A percentile compares a stretch with the other conserved stretches of the same genome.
Conservation (phyloP, 2,888 invertebrate species). For the Acheta domesticus region DNA sequence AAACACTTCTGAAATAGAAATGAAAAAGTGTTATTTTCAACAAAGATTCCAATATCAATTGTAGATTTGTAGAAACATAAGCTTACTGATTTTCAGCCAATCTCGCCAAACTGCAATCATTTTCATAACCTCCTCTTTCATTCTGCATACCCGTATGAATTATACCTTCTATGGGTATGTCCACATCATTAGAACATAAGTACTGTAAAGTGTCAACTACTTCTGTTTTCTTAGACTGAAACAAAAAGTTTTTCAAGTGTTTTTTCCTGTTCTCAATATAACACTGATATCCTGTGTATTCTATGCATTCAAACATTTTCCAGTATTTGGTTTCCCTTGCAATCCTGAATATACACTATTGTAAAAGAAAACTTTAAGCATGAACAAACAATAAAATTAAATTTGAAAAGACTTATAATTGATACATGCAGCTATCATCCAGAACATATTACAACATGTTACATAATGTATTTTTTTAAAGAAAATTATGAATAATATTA, state of each 20-base stretch:
- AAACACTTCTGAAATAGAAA: no score
- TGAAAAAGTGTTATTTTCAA: no score
- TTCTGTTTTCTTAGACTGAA: slow-evolving; percentile 78
- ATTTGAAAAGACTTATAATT: no score
- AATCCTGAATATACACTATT: no score
- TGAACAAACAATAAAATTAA: no score
- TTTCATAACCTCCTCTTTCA: slow-evolving; percentile 90
- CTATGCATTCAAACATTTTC: background rate
- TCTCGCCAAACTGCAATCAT: slow-evolving; percentile 92
- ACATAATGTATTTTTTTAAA: no score
- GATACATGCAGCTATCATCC: no score
- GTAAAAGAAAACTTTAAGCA: no score
- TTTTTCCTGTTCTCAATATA: background rate
- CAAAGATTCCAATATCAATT: no score
- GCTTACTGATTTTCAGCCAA: slow-evolving; percentile 82
- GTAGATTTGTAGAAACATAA: background rate
- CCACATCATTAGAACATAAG: slow-evolving; percentile 93
- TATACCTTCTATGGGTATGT: slow-evolving; percentile 87
- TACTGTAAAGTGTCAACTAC: slow-evolving; percentile 87
- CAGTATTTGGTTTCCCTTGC: no score
- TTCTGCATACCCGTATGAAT: slow-evolving; percentile 99
- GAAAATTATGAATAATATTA: no score
- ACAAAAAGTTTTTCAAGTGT: slow-evolving; percentile 35
- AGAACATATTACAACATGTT: no score
- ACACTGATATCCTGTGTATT: background rate